Conservation (phyloP, 2,888 invertebrate species). For the Mechanitis messenoides region DNA sequence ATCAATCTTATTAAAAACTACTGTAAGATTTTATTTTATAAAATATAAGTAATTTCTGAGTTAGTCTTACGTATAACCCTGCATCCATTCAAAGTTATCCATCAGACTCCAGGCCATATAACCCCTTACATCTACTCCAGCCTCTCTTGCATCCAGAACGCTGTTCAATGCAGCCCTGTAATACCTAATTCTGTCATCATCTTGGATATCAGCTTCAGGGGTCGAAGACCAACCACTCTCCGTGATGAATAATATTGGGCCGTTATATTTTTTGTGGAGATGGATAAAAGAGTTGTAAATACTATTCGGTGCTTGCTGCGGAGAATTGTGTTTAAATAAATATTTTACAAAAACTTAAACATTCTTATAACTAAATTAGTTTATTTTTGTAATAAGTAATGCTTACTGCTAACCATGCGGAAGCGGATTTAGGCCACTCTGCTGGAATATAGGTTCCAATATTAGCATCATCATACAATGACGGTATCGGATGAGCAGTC, state of each 20-base stretch:
- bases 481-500: slow-evolving; percentile 34
- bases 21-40: not conserved
- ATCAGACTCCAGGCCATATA: slow-evolving; percentile 34
- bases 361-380: not conserved
- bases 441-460: slow-evolving; percentile 32
- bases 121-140: slow-evolving; percentile 8
- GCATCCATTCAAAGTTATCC: slow-evolving; percentile 42
- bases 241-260: slow-evolving; percentile 74
- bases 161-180: slow-evolving; percentile 60
- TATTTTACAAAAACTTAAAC: too few relatives aligned
- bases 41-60: not conserved
- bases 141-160: slow-evolving; percentile 58
- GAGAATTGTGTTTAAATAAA: not conserved
- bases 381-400: not conserved
- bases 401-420: slow-evolving; percentile 47
- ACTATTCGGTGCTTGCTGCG: slow-evolving; percentile 74
- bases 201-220: slow-evolving; percentile 45
- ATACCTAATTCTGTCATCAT: slow-evolving; percentile 63
- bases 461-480: slow-evolving; percentile 41
- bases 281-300: slow-evolving; percentile 72
- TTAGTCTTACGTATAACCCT: slow-evolving; percentile 37
- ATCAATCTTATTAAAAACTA: slow-evolving; percentile 36
- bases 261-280: slow-evolving; percentile 63
- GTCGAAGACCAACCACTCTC: slow-evolving; percentile 77
- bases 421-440: slow-evolving; percentile 46